phyloP scores from a whole-genome alignment of 2,113 vertebrate genomes.

The Elephas maximus region DNA sequence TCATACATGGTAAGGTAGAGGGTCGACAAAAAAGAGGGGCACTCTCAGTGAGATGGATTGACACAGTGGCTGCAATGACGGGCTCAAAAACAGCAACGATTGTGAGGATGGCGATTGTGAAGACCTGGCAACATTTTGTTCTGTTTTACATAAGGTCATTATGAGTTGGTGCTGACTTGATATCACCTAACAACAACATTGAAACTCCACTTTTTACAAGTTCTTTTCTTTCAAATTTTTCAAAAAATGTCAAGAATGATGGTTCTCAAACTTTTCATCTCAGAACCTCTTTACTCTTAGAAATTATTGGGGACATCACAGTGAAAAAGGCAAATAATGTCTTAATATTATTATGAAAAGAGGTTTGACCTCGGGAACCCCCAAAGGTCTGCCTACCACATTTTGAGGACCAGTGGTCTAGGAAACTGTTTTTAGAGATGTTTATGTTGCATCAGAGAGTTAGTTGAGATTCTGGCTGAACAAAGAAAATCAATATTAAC shows the following conservation, averaged over 20 bases:
- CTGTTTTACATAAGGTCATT: neutral
- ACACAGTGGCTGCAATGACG: neutral
- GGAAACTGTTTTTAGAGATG: constrained; percentile 12
- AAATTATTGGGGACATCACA: neutral
- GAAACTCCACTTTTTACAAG: neutral
- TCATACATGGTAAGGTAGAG: neutral
- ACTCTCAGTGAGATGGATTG: neutral
- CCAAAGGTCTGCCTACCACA: neutral
- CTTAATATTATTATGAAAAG: neutral
- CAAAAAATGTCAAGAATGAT: neutral
- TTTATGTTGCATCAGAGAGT: neutral
- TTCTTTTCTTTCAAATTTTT: constrained; percentile 35
- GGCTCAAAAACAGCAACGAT: too few relatives aligned
- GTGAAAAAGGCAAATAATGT: neutral
- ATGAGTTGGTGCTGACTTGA: neutral
- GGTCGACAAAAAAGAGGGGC: neutral
- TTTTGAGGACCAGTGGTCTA: neutral
- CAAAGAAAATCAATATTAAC: neutral
- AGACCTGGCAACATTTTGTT: neutral
- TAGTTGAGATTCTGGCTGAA: neutral
- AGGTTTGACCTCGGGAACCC: neutral
- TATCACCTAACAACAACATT: neutral
- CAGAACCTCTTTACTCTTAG: neutral
- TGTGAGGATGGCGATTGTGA: neutral
- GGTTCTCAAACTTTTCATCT: neutral